Evolutionary conservation across 2,113 vertebrate species (phyloP), one percentile per base, ranked within the genome.

Genomic region (Crocuta crocuta): DNA sequence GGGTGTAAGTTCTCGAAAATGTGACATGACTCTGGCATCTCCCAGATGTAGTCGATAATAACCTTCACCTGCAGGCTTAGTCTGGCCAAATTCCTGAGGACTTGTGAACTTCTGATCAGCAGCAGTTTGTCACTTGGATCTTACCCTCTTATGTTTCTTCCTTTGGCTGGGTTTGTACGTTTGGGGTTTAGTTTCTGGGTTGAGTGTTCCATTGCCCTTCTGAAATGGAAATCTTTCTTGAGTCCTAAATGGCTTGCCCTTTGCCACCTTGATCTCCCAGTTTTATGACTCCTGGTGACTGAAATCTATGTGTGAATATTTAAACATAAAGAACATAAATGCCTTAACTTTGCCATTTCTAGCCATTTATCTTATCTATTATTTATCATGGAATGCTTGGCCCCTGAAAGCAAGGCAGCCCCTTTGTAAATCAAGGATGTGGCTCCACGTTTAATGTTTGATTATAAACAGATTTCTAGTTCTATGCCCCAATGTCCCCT

Each of bases 1-100:
- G 90, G 23, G 43, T 82, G 28, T 82, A 78, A 88, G 88, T 71
- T 89, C n/a, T 79, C 87, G 33, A 95, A 82, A 87, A 48, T 8
- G 21, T 83, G 68, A 48, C 33, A 53, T 13, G 78, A 73, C 17
- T 35, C 68, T 96, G 96, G 66, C 50, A 50, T 85, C n/a, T 68
- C 35, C 15, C 39, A 81, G n/a, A 43, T 61, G 11, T 5, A 97
- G 89, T 73, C 43, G 88, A 17, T 97, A 93, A 92, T 43, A 71
- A 31, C 39, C 50, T 97, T 97, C 76, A 85, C 84, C 71, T 68
- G 71, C 53, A 91, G 53, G 15, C 31, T 93, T 21, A 7, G 43
- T 48, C 5, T 39, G 85, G 89, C 70, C 91, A 96, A 61, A 28
- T 94, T 96, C 26, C 78, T 58, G 24, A 73, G 13, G 87, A 39